Percentiles rank a stretch among this genome's conserved stretches.
Conservation (phyloP, 2,113 vertebrate genomes). For the Heterochromis multidens region DNA sequence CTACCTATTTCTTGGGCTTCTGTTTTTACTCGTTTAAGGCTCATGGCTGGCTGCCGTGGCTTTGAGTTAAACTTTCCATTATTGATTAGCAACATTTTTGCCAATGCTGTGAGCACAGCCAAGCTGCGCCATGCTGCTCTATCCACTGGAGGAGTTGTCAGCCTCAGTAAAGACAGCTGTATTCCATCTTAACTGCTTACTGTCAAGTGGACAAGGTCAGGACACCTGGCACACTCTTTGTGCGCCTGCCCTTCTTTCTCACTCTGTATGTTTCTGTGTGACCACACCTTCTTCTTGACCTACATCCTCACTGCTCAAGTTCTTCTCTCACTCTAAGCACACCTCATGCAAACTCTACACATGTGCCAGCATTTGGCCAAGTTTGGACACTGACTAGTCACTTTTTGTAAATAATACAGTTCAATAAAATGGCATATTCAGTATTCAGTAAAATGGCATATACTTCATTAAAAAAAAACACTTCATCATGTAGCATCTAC, state of each 20-base stretch:
- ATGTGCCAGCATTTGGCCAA: neutral
- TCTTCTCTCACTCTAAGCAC: neutral
- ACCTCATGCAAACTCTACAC: neutral
- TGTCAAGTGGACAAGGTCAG: slow-evolving; percentile 26
- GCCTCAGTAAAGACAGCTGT: slow-evolving; percentile 15
- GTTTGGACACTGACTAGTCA: neutral
- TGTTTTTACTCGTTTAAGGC: neutral
- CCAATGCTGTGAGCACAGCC: neutral
- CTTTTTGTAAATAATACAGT: neutral
- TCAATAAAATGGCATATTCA: neutral
- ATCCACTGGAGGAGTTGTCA: neutral
- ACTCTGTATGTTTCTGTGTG: neutral
- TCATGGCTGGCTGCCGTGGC: neutral
- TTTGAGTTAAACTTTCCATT: neutral
- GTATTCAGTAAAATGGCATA: neutral
- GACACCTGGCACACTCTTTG: slow-evolving; percentile 13
- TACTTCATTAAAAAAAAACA: neutral
- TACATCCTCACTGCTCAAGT: neutral
- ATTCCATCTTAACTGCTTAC: slow-evolving; percentile 29
- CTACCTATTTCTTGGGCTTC: neutral
- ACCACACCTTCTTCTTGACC: neutral
- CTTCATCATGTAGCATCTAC: neutral
- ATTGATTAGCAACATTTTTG: slow-evolving; percentile 16
- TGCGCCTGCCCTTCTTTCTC: neutral
- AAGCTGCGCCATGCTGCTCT: neutral